A percentile compares a stretch with the other conserved stretches of the same genome.
Evolutionary conservation across 2,113 vertebrate species (phyloP).

Genomic region (Okapia johnstoni): DNA sequence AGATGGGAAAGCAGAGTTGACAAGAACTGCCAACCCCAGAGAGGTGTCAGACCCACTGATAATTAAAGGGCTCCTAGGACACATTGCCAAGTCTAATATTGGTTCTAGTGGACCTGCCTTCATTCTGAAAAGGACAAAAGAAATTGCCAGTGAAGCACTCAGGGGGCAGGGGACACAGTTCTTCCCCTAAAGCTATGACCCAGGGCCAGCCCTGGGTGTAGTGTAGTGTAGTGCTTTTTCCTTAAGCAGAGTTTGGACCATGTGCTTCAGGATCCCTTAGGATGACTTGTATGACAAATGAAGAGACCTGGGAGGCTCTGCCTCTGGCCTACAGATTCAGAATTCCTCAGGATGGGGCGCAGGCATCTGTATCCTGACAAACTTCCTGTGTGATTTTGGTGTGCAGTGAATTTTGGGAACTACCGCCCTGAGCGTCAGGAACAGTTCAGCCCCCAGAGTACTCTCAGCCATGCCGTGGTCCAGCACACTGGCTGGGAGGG

Average conservation of each 20-base stretch:
- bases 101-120: not conserved
- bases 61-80: not conserved
- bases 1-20: not conserved
- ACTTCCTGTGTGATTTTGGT: not conserved
- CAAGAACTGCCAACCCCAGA: not conserved
- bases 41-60: not conserved
- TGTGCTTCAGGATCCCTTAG: not conserved
- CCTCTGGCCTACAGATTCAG: not conserved
- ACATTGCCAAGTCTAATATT: not conserved
- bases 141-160: not conserved
- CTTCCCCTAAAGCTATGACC: not conserved
- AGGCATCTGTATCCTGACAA: not conserved
- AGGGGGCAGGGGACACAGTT: no score
- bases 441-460: not conserved
- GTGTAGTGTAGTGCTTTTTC: not conserved
- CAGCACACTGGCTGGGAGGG: rapidly evolving
- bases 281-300: not conserved
- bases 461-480: no score
- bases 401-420: not conserved
- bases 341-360: not conserved
- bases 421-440: rapidly evolving
- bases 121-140: not conserved
- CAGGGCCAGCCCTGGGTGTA: no score
- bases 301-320: not conserved
- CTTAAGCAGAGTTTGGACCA: not conserved